Evolutionary conservation across 1,140 invertebrate genomes (phyloP).

Genomic region (Ptiloglossa arizonensis): DNA sequence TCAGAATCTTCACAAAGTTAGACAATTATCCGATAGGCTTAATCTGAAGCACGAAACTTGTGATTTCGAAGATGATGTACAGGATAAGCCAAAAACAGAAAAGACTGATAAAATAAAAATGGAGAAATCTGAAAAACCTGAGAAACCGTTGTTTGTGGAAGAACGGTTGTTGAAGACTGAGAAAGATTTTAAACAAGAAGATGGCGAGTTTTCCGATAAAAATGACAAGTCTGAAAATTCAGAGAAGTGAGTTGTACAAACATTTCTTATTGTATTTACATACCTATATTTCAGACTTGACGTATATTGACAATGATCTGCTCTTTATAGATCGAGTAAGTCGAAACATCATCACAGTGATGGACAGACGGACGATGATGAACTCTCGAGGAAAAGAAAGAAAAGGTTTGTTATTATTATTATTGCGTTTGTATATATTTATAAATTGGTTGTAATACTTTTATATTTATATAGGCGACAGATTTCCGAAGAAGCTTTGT

Average conservation of each 20-base stretch:
- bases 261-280: not conserved
- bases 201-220: constrained; percentile 73
- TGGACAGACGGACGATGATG: constrained; percentile 77
- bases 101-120: constrained; percentile 73
- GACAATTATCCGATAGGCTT: constrained; percentile 82
- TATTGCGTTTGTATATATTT: not conserved
- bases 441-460: not conserved
- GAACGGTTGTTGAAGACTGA: constrained; percentile 72
- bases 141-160: constrained; percentile 66
- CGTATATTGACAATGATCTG: constrained; percentile 22
- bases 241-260: constrained; percentile 69
- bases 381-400: constrained; percentile 73
- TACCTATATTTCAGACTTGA: not conserved
- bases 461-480: constrained; percentile 62
- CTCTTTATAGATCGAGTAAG: constrained; percentile 70
- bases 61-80: constrained; percentile 75
- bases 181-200: constrained; percentile 75
- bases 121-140: constrained; percentile 70
- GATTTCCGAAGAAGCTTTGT: constrained; percentile 66
- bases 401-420: constrained; percentile 68
- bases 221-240: constrained; percentile 70
- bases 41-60: constrained; percentile 74
- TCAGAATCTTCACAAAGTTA: constrained; percentile 86
- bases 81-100: constrained; percentile 72
- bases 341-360: constrained; percentile 73